phyloP scores from a whole-genome alignment of 2,113 vertebrate genomes.

The Lagenorhynchus albirostris region DNA sequence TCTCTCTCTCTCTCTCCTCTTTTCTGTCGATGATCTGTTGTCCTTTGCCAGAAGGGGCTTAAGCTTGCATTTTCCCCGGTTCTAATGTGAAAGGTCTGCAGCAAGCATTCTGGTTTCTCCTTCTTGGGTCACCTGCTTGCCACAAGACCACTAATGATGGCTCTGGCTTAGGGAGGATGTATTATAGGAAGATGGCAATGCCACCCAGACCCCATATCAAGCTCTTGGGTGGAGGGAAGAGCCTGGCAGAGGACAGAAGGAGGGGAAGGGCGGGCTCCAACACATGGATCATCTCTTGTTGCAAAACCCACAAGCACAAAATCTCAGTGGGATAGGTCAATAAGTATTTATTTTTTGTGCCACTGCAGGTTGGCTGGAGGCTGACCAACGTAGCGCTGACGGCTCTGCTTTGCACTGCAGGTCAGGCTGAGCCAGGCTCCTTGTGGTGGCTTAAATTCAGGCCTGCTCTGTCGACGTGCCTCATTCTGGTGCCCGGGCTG shows the following conservation, averaged over 20 bases:
- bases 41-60: not conserved
- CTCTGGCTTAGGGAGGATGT: not conserved
- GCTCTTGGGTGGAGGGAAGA: not conserved
- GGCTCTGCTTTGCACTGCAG: not conserved
- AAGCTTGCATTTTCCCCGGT: not conserved
- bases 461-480: not conserved
- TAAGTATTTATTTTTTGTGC: not conserved
- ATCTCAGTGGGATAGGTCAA: not conserved
- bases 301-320: not conserved
- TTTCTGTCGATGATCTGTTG: not conserved
- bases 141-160: not conserved
- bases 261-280: no score
- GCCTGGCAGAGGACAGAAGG: no score
- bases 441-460: not conserved
- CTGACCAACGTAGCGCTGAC: fast-evolving
- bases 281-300: not conserved
- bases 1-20: not conserved
- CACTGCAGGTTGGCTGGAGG: not conserved
- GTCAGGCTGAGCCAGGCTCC: not conserved
- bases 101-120: not conserved
- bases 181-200: not conserved
- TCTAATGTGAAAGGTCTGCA: not conserved
- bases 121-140: not conserved
- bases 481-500: not conserved
- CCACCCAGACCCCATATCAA: not conserved